A percentile compares a stretch with the other conserved stretches of the same genome.
Conservation (phyloP, 1,140 invertebrate genomes). For the Trichogramma pretiosum region DNA sequence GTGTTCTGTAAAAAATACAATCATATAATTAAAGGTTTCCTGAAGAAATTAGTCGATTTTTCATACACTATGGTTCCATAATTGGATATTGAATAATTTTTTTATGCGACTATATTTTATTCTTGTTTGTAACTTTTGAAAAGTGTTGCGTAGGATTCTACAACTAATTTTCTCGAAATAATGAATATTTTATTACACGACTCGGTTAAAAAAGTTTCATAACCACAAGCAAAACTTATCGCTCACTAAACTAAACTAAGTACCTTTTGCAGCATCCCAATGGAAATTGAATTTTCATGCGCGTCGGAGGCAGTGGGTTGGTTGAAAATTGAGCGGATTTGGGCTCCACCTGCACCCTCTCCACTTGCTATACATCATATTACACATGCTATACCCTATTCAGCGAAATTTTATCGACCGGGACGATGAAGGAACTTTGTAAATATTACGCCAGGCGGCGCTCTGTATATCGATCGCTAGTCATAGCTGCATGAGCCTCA, state of each 20-base stretch:
- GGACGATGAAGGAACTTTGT: conserved; percentile 4
- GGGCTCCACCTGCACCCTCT: background rate
- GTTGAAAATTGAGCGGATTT: conserved; percentile 5
- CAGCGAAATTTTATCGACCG: conserved; percentile 12
- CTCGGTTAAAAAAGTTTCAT: too few species aligned
- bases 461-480: conserved; percentile 11
- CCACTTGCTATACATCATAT: background rate
- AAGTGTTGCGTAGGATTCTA: too few species aligned
- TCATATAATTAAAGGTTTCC: background rate
- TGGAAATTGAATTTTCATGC: conserved; percentile 12
- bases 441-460: conserved; percentile 1
- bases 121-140: too few species aligned
- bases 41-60: too few species aligned
- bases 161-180: too few species aligned
- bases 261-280: background rate
- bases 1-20: background rate
- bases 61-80: too few species aligned
- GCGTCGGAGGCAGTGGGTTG: background rate
- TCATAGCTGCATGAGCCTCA: too few species aligned
- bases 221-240: background rate
- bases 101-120: too few species aligned
- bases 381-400: background rate
- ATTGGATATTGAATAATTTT: too few species aligned
- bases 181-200: too few species aligned
- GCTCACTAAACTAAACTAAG: background rate